phyloP scores from a whole-genome alignment of 2,113 vertebrate genomes.

The Microcebus tavaratra region DNA sequence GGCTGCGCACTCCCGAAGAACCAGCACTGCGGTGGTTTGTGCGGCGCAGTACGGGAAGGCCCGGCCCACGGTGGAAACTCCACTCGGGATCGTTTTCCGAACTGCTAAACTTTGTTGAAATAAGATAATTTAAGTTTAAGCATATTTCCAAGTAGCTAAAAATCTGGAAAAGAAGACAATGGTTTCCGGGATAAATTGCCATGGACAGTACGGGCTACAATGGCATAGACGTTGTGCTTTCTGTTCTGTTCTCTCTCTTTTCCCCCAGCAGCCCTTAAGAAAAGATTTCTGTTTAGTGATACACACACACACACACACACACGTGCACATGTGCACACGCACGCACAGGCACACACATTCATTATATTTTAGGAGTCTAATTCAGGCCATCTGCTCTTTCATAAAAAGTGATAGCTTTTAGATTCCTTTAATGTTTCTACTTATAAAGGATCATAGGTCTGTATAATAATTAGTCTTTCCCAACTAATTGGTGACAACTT shows the following conservation, averaged over 20 bases:
- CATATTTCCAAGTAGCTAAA: not conserved
- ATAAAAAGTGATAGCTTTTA: conserved; percentile 69
- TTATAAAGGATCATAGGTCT: conserved; percentile 77
- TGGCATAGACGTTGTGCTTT: not conserved
- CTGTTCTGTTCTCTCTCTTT: not conserved
- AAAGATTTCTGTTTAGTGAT: not conserved
- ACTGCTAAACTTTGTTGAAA: not conserved
- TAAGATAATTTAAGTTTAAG: not conserved
- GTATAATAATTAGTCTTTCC: conserved; percentile 77
- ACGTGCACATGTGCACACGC: not conserved
- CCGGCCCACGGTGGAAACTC: not conserved
- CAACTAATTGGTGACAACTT: conserved; percentile 75
- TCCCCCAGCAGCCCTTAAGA: not conserved
- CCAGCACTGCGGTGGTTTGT: rapidly evolving
- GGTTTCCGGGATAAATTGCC: not conserved
- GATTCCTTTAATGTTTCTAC: conserved; percentile 74
- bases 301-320: not conserved
- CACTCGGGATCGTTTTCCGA: too few species aligned
- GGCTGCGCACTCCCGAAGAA: not conserved
- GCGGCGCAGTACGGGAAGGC: rapidly evolving
- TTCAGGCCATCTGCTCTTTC: conserved; percentile 66
- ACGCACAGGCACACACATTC: not conserved
- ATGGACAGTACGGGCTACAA: not conserved
- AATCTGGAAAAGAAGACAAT: not conserved
- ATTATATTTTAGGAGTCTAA: conserved; percentile 51